These are phyloP conservation scores for Chascanopsetta lugubris DNA, from an alignment of 2,113 vertebrate species.

Conservation along the genomic window DNA sequence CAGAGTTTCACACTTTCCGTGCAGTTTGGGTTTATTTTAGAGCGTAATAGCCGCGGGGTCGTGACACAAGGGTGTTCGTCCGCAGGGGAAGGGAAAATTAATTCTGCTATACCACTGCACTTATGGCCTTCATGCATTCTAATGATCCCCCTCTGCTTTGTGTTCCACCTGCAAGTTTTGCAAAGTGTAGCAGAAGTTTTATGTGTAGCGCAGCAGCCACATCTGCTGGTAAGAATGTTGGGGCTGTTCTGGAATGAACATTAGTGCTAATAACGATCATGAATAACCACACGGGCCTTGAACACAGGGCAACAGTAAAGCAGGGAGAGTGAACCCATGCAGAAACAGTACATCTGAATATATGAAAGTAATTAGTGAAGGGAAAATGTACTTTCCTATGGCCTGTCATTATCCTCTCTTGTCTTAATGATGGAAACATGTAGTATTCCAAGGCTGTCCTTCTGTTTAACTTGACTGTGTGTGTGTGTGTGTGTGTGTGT, in stretches of 20 bases:
- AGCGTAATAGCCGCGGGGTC: neutral
- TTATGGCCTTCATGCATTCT: neutral
- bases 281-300: neutral
- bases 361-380: neutral
- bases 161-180: neutral
- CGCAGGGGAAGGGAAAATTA: neutral
- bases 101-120: neutral
- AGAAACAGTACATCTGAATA: neutral
- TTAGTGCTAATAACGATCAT: too few relatives aligned
- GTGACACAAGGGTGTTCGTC: neutral
- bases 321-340: neutral
- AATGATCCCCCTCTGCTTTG: too few relatives aligned
- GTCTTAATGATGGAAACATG: neutral
- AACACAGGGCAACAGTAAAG: neutral
- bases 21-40: constrained; percentile 16
- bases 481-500: constrained; percentile 17
- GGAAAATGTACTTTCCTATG: neutral
- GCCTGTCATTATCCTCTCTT: neutral
- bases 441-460: neutral
- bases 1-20: constrained; percentile 23
- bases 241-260: neutral
- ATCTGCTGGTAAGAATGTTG: neutral
- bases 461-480: neutral
- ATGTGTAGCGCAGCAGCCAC: constrained; percentile 2
- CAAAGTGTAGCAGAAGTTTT: constrained; percentile 1